phyloP scores from a whole-genome alignment of 2,113 vertebrate species.

The Pagrus major region DNA sequence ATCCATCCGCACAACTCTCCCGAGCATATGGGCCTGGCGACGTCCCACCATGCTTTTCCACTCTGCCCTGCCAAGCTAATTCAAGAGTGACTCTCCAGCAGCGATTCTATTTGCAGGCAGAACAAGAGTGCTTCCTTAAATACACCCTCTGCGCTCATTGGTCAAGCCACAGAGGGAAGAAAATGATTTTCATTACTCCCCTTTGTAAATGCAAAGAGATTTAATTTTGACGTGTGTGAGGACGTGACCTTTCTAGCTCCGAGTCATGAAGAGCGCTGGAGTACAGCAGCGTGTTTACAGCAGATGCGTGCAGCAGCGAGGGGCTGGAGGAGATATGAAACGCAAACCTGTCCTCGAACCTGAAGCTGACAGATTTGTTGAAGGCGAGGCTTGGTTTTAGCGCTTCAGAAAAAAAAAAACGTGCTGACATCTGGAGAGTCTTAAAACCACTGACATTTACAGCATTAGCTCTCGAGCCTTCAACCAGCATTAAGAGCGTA shows the following conservation, averaged over 20 bases:
- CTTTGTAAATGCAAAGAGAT: constrained; percentile 39
- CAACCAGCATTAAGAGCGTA: constrained; percentile 52
- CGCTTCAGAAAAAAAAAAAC: constrained; percentile 30
- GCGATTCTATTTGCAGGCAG: constrained; percentile 80
- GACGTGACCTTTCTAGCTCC: constrained; percentile 34
- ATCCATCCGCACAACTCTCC: constrained; percentile 67
- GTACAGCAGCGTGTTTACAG: constrained; percentile 10
- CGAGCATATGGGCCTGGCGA: constrained; percentile 83
- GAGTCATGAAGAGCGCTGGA: background rate
- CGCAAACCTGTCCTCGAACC: constrained; percentile 36
- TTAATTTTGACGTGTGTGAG: constrained; percentile 24
- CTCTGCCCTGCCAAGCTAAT: constrained; percentile 83
- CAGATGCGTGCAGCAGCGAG: background rate
- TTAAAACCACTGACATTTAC: constrained; percentile 72
- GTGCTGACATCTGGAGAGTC: constrained; percentile 62
- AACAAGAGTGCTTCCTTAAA: constrained; percentile 77
- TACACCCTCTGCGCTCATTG: constrained; percentile 70
- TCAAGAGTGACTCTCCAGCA: constrained; percentile 82
- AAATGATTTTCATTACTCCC: background rate
- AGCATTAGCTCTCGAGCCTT: constrained; percentile 65
- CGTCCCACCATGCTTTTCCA: constrained; percentile 84
- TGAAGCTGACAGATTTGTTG: constrained; percentile 46
- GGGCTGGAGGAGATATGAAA: background rate
- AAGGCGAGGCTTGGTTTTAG: constrained; percentile 40
- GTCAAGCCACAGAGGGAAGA: constrained; percentile 34